Evolutionary conservation across 2,797 vertebrate genomes (phyloP).

Genomic region (Morelia viridis): DNA sequence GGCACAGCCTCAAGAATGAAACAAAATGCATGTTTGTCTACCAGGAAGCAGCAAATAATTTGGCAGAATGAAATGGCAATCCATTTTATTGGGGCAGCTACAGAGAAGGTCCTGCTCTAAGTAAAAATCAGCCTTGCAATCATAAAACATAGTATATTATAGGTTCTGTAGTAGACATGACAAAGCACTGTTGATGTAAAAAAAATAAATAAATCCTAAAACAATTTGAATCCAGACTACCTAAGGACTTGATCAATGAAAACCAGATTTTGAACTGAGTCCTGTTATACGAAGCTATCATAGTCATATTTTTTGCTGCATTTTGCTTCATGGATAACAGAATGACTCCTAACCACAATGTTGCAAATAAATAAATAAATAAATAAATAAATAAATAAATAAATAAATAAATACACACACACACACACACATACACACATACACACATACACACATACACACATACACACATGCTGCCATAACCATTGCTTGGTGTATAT

Average conservation of each 20-base stretch:
- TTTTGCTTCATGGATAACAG: neutral
- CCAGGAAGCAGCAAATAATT: neutral
- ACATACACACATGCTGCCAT: neutral
- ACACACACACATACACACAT: too few species aligned
- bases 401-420: too few species aligned
- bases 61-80: neutral
- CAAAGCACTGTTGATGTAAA: neutral
- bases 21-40: neutral
- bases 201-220: neutral
- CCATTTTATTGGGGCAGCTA: neutral
- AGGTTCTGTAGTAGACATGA: neutral
- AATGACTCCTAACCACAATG: neutral
- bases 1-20: neutral
- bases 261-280: neutral
- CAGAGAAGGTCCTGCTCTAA: neutral
- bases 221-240: neutral
- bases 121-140: neutral
- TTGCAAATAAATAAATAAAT: neutral
- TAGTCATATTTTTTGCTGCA: conserved; percentile 12
- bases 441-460: too few species aligned
- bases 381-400: too few species aligned
- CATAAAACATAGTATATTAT: neutral
- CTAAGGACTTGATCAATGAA: neutral
- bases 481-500: neutral
- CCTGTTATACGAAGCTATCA: neutral